phyloP scores from a whole-genome alignment of 2,797 vertebrate species.

The Salarias fasciatus region DNA sequence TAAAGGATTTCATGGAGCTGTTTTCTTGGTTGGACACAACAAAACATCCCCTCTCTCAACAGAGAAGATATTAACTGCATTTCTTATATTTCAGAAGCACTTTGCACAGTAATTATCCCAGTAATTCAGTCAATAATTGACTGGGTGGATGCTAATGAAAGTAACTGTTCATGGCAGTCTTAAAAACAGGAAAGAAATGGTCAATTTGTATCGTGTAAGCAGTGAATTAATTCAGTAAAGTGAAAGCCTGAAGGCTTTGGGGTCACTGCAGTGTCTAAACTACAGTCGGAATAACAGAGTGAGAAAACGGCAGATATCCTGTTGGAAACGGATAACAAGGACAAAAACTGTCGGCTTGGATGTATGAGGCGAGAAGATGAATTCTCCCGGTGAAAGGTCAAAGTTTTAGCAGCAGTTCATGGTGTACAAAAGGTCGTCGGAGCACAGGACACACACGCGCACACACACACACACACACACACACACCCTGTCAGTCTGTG shows the following conservation, averaged over 20 bases:
- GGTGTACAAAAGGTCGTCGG: constrained; percentile 32
- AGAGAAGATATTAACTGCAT: not conserved
- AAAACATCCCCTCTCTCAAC: not conserved
- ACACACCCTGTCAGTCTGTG: constrained; percentile 19
- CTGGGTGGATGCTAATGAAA: not conserved
- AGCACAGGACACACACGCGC: constrained; percentile 14
- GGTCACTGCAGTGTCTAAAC: not conserved
- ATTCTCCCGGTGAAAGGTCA: constrained; percentile 41
- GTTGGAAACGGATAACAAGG: not conserved
- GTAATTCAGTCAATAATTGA: not conserved
- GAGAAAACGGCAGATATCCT: not conserved
- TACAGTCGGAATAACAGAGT: not conserved
- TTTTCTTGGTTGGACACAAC: not conserved
- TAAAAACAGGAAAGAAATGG: not conserved
- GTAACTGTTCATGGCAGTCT: not conserved
- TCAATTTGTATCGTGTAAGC: not conserved
- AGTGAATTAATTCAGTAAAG: too few relatives aligned
- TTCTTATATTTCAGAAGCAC: not conserved
- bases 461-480: constrained; percentile 8
- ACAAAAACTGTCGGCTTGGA: constrained; percentile 25
- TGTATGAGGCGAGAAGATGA: constrained; percentile 32
- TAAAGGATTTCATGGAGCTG: too few relatives aligned
- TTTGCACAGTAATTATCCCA: not conserved
- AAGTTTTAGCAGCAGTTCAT: constrained; percentile 45
- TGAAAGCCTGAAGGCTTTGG: not conserved